These are phyloP conservation scores for Sturmia bella DNA, from an alignment of 2,888 invertebrate species.

Conservation along the genomic window DNA sequence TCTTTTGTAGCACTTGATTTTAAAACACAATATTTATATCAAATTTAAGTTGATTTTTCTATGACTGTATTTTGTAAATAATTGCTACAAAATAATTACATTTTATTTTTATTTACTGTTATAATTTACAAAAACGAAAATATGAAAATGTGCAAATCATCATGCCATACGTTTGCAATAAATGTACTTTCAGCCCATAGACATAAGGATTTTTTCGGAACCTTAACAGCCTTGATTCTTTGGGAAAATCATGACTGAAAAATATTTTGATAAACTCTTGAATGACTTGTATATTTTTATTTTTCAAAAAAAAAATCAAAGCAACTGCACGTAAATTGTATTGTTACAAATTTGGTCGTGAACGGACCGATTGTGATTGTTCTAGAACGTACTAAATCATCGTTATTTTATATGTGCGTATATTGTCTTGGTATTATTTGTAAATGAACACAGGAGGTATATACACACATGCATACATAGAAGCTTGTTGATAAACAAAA, in stretches of 20 bases:
- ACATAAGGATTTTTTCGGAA: constrained; percentile 16
- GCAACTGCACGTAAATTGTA: too few relatives aligned
- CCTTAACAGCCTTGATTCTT: constrained; percentile 19
- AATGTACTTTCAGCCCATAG: constrained; percentile 15
- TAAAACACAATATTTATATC: too few relatives aligned
- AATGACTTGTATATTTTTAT: neutral
- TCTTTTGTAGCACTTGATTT: too few relatives aligned
- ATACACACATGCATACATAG: too few relatives aligned
- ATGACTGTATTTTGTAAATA: constrained; percentile 20
- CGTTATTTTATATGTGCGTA: too few relatives aligned
- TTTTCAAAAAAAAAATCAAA: neutral
- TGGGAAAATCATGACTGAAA: constrained; percentile 7
- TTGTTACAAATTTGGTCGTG: too few relatives aligned
- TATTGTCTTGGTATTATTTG: too few relatives aligned
- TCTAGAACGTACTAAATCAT: too few relatives aligned
- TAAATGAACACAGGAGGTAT: too few relatives aligned
- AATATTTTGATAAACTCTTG: constrained; percentile 13
- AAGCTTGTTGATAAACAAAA: too few relatives aligned
- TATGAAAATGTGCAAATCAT: constrained; percentile 34
- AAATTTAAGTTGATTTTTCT: constrained; percentile 10
- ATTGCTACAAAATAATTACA: constrained; percentile 5
- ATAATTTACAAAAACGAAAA: constrained; percentile 1
- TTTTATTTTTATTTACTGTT: constrained; percentile 4
- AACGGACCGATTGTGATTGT: too few relatives aligned
- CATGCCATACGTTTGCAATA: constrained; percentile 45